A percentile compares a stretch with the other conserved stretches of the same genome.
phyloP scores from a whole-genome alignment of 1,140 invertebrate species.

The Drosophila sulfurigaster region DNA sequence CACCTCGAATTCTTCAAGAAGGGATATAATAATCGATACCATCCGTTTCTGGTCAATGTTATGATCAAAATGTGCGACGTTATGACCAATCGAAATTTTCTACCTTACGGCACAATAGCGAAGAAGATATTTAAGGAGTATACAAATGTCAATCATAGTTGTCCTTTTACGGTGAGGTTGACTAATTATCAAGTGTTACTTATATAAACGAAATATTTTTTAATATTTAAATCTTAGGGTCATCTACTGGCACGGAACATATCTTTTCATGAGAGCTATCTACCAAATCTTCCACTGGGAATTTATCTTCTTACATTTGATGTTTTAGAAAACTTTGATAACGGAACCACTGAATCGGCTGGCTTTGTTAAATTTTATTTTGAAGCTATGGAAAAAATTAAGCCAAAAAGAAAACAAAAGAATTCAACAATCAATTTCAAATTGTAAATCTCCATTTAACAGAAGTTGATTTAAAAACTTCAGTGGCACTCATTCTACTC shows the following conservation, averaged over 20 bases:
- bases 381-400: background rate
- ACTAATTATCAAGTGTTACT: background rate
- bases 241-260: slow-evolving; percentile 8
- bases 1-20: slow-evolving; percentile 22
- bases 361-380: background rate
- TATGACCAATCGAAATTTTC: slow-evolving; percentile 25
- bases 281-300: slow-evolving; percentile 8
- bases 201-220: background rate
- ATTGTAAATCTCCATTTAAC: no score
- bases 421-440: background rate
- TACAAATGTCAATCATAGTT: slow-evolving; percentile 34
- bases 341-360: background rate
- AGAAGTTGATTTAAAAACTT: no score
- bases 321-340: background rate
- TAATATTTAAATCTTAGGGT: slow-evolving; percentile 14
- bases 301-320: background rate
- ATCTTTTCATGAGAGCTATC: background rate
- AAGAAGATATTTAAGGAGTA: slow-evolving; percentile 10
- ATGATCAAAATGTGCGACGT: slow-evolving; percentile 25
- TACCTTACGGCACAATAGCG: slow-evolving; percentile 22
- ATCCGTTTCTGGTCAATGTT: slow-evolving; percentile 49
- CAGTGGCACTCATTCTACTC: no score
- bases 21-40: slow-evolving; percentile 44
- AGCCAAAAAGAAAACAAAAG: background rate
- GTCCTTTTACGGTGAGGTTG: background rate